Evolutionary conservation across 1,140 invertebrate species (phyloP), one percentile per base, ranked within the genome.

Genomic region (Ruditapes philippinarum): DNA sequence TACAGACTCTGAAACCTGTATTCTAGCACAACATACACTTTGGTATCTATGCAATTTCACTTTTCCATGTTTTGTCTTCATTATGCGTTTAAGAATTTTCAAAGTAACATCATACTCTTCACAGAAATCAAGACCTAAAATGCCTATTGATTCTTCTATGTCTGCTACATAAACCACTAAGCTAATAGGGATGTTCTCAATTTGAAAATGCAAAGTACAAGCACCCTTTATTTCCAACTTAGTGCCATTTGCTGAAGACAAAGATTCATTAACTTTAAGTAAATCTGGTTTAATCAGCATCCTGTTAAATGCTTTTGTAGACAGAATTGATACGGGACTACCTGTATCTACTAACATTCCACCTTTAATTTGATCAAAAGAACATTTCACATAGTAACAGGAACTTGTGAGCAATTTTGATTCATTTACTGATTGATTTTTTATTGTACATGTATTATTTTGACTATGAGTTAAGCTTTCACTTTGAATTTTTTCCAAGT

Each of bases 301-400:
- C 33, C 14, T 45, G 4, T 88, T 36, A 78, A 28, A 79, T 14
- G 25, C n/a, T 17, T 14, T 33, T 28, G 17, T 45, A 12, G 73
- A 60, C 22, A 88, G 25, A 33, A 88, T 68, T 38, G 74, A 60
- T 0, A 79, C 76, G 33, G 70, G 14, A 19, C 49, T 78, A 42
- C 84, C 84, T 42, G 84, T 28, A 78, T 87, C 84, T 60, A 87
- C 40, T 7, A 87, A 25, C 57, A 83, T 25, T 3, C 81, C 57
- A 54, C 40, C 74, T 49, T 51, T 78, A 9, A 49, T 42, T 36
- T 3, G 17, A 3, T 28, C 74, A 45, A 78, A 45, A 19, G n/a
- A 17, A n/a, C 7, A 22, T 31, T 49, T 78, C 3, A 78, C 74
- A 78, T 78, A 78, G 14, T 42, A 49, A 14, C 74, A 78, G 19